These are phyloP conservation scores for Trididemnum nubilum DNA, from an alignment of 23 tunicate genomes.

Conservation along the genomic window DNA sequence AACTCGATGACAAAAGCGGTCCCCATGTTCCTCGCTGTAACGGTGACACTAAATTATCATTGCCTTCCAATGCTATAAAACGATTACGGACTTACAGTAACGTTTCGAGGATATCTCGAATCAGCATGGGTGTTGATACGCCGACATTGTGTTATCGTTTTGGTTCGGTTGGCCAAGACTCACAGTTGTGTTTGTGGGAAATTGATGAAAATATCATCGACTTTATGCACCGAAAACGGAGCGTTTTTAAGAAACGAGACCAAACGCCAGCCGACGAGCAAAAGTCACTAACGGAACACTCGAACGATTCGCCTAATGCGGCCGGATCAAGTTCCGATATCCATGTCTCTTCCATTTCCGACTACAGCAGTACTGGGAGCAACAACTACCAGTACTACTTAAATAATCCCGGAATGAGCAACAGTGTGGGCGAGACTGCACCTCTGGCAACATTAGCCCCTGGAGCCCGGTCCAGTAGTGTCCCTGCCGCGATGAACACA, in stretches of 20 bases:
- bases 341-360: slow-evolving; percentile 19
- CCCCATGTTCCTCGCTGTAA: not conserved
- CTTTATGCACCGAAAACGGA: slow-evolving; percentile 9
- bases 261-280: not conserved
- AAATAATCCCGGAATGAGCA: not conserved
- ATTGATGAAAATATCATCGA: slow-evolving; percentile 69
- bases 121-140: slow-evolving; percentile 56
- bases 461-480: slow-evolving; percentile 35
- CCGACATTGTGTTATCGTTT: slow-evolving; percentile 82
- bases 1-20: not conserved
- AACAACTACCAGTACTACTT: not conserved
- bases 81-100: slow-evolving; percentile 82
- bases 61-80: slow-evolving; percentile 20
- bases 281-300: not conserved
- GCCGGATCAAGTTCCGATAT: slow-evolving; percentile 28
- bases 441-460: not conserved
- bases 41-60: slow-evolving; percentile 15
- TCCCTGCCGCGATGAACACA: slow-evolving; percentile 38
- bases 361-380: slow-evolving; percentile 27
- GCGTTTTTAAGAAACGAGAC: not conserved
- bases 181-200: slow-evolving; percentile 95
- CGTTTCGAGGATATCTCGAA: slow-evolving; percentile 69
- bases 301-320: slow-evolving; percentile 3
- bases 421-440: not conserved
- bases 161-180: slow-evolving; percentile 98